Evolutionary conservation across 1,140 invertebrate species (phyloP).

Genomic region (Psilanteris sp.): DNA sequence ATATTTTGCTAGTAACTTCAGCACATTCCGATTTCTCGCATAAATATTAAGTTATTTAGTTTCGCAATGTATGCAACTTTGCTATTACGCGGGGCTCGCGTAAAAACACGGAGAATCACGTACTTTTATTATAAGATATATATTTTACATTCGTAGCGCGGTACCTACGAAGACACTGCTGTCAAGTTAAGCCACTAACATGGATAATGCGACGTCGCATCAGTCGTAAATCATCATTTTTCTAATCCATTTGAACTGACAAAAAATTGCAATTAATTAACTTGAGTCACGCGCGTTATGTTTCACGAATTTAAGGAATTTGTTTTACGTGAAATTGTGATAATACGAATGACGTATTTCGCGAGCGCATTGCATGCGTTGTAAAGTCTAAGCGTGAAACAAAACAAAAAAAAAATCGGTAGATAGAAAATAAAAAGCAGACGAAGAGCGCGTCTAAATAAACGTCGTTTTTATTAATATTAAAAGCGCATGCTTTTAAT

Average conservation of each 20-base stretch:
- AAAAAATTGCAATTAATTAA: neutral
- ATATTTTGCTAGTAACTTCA: conserved; percentile 34
- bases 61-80: conserved; percentile 46
- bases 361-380: no score
- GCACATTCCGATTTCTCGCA: conserved; percentile 31
- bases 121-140: conserved; percentile 48
- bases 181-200: conserved; percentile 25
- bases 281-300: no score
- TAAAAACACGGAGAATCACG: conserved; percentile 27
- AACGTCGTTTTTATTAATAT: no score
- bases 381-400: no score
- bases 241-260: conserved; percentile 11
- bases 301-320: no score
- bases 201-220: neutral
- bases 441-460: no score
- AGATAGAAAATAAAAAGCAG: no score
- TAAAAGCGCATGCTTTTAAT: no score
- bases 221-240: conserved; percentile 16
- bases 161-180: conserved; percentile 17
- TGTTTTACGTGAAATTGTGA: no score
- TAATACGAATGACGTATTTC: no score
- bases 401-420: no score
- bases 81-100: conserved; percentile 15
- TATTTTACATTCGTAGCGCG: conserved; percentile 39
- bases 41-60: conserved; percentile 56